Conservation (phyloP, 1,140 invertebrate species). For the Homarus americanus region DNA sequence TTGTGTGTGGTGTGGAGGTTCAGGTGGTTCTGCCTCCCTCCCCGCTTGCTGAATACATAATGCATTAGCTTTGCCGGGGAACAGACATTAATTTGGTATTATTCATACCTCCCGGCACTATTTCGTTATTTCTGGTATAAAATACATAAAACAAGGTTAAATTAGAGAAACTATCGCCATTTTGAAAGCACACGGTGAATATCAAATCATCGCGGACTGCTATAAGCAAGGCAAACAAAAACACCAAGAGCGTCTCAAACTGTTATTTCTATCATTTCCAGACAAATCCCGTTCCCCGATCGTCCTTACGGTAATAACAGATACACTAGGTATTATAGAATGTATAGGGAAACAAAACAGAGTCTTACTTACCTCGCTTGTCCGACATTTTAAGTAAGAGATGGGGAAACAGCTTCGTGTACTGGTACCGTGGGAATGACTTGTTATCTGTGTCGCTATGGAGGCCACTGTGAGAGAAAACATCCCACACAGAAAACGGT, state of each 20-base stretch:
- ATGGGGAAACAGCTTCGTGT: conserved; percentile 55
- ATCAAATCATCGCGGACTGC: not conserved
- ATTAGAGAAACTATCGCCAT: not conserved
- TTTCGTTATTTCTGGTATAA: not conserved
- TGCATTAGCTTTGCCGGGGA: not conserved
- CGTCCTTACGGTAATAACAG: not conserved
- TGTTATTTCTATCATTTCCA: not conserved
- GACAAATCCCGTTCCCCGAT: not conserved
- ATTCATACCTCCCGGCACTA: not conserved
- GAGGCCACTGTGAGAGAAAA: not conserved
- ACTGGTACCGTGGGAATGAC: not conserved
- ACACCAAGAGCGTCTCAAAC: not conserved
- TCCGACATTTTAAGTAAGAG: conserved; percentile 58
- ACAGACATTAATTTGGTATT: not conserved
- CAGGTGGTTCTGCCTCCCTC: not conserved
- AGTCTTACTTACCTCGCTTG: conserved; percentile 22
- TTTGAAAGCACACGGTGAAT: not conserved
- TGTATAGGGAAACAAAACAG: not conserved
- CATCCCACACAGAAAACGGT: conserved; percentile 10
- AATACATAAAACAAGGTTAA: not conserved
- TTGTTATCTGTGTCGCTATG: conserved; percentile 8
- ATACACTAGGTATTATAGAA: not conserved
- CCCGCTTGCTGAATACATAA: not conserved
- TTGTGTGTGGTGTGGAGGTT: too few relatives aligned
- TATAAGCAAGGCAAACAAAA: not conserved